Base-by-base conservation (phyloP, 2,797 vertebrate genomes). In the Furcifer pardalis region DNA sequence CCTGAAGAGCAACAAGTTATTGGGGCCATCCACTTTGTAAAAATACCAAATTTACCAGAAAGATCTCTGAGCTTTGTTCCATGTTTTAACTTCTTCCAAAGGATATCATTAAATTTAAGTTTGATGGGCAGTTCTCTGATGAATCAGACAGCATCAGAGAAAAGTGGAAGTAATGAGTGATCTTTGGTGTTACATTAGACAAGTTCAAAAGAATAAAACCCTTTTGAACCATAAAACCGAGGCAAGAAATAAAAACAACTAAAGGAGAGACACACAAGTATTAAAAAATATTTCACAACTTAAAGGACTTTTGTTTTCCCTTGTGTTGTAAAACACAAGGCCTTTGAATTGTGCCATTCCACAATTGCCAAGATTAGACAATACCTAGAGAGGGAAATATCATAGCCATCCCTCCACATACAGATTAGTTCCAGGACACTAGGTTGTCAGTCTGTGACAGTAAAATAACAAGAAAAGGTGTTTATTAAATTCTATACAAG, bases 331-430 rank as follows among this genome's bases (percentile, higher is more conserved):
- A 49, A 37, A 59, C 68, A 72, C 37, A 72, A 32, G 13, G n/a
- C 40, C 59, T 73, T 63, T 74, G n/a, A 56, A 82, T 62, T 65
- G 25, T 37, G 44, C 30, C 49, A 44, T 69, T 84, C 77, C 49
- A 77, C 30, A 69, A 37, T 56, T n/a, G 23, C 42, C 63, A 73
- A 68, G 15, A 77, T 77, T 68, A 77, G 82, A 52, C 59, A 84
- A 84, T 60, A 27, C 42, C 44, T 32, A 13, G 63, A 17, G 49
- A 37, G 7, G 35, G 32, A 75, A 49, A 68, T 37, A 83, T 52
- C 32, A 66, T n/a, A 40, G 21, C 10, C 40, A 10, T 15, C 42
- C 17, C 3, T 30, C 35, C 17, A 21, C 10, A 15, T 7, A 32
- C 59, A 75, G 23, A 83, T 52, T 17, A n/a, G 32, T 44, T 84